These are phyloP conservation scores for Leptinotarsa texana DNA, from an alignment of 1,140 invertebrate genomes.

Conservation along the genomic window DNA sequence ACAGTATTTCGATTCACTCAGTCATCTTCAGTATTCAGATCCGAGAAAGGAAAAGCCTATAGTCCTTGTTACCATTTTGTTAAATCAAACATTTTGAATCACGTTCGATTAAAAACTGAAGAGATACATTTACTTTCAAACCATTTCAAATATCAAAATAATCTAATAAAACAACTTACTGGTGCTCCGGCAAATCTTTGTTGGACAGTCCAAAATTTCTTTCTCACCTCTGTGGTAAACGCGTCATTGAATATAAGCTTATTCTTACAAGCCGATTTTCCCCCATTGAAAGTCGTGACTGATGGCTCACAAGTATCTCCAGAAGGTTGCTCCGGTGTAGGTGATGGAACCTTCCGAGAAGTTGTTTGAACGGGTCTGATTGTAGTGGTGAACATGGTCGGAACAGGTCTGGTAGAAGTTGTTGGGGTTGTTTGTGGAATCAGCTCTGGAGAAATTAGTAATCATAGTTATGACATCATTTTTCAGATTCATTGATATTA, in stretches of 20 bases:
- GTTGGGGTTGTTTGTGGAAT: neutral
- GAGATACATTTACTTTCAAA: too few species aligned
- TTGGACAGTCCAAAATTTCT: constrained; percentile 57
- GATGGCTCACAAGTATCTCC: constrained; percentile 28
- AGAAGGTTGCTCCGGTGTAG: neutral
- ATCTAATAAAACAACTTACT: constrained; percentile 26
- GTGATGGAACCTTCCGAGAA: neutral
- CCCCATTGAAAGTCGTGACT: constrained; percentile 34
- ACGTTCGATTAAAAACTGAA: too few species aligned
- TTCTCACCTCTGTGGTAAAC: constrained; percentile 41
- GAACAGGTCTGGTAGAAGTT: neutral
- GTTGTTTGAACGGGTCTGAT: neutral
- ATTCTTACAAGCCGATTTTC: constrained; percentile 45
- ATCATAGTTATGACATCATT: too few species aligned
- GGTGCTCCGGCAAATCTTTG: constrained; percentile 57
- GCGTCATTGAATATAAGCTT: constrained; percentile 53
- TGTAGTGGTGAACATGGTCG: neutral
- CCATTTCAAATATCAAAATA: too few species aligned
- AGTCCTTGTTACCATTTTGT: too few species aligned
- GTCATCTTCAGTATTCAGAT: too few species aligned
- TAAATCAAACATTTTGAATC: too few species aligned
- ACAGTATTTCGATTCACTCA: too few species aligned
- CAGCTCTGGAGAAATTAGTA: neutral
- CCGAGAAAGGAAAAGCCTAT: too few species aligned
- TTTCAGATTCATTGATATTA: too few species aligned